phyloP scores from a whole-genome alignment of 1,140 invertebrate species.

The Polyergus mexicanus region DNA sequence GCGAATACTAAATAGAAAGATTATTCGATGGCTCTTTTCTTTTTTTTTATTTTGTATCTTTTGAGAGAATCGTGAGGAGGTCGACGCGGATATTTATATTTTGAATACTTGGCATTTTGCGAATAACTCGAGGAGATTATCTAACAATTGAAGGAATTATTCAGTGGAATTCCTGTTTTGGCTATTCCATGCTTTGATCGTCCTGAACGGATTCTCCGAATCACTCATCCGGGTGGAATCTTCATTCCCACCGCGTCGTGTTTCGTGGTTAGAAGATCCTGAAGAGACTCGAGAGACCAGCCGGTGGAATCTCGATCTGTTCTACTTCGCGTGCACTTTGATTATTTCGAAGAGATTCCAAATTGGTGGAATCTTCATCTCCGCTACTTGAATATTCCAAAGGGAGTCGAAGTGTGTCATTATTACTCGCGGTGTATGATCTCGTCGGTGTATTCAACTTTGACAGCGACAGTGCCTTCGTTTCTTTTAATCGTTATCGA shows the following conservation, averaged over 20 bases:
- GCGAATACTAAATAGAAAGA: not conserved
- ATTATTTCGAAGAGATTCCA: not conserved
- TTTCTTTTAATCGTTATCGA: constrained; percentile 27
- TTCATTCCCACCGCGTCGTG: not conserved
- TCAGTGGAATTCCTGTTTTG: not conserved
- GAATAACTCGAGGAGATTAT: not conserved
- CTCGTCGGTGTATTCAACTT: not conserved
- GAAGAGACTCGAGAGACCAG: not conserved
- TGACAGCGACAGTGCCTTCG: constrained; percentile 1
- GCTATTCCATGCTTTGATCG: not conserved
- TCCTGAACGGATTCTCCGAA: not conserved
- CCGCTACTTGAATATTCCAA: not conserved
- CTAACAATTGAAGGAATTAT: not conserved
- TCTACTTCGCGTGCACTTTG: constrained; percentile 10
- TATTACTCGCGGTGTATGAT: not conserved
- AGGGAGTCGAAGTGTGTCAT: not conserved
- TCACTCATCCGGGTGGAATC: not conserved
- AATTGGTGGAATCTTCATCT: constrained; percentile 29
- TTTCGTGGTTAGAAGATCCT: not conserved
- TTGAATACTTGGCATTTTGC: not conserved
- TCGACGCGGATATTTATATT: constrained; percentile 5
- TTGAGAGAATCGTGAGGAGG: not conserved
- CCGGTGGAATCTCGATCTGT: constrained; percentile 3
- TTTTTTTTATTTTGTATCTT: not conserved
- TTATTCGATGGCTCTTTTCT: not conserved